Base-by-base conservation (phyloP, 2,797 vertebrate species). In the Chrysocyon brachyurus region DNA sequence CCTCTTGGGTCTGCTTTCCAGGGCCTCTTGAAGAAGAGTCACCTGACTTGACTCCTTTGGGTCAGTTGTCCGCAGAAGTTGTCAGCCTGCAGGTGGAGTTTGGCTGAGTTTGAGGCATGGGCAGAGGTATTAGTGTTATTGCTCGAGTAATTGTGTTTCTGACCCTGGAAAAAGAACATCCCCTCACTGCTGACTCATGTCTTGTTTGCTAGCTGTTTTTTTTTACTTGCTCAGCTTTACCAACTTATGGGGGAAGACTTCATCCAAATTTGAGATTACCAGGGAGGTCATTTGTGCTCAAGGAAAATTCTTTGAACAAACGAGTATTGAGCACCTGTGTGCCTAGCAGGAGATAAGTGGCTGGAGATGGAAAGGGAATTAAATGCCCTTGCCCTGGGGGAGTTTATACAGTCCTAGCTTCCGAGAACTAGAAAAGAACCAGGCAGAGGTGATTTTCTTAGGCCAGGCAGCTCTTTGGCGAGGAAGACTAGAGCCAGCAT, bases 231-330 rank as follows among this genome's bases (percentile, higher is more conserved):
- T 84, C 40, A 90, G 64, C 11, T 72, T 64, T 56, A 63, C n/a
- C 4, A 24, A 46, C 15, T 82, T 82, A 12, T 54, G 36, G 85
- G 89, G 77, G 63, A 90, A 63, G 33, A 87, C 66, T 86, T 40
- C 75, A 59, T 68, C 79, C 54, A 40, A 33, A 46, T 40, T 85
- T 21, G 75, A 91, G 40, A 59, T 64, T 11, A 21, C 19, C 49
- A 31, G 73, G 36, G 36, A 64, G 46, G 31, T 86, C 31, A 46
- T 86, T 85, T 94, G 79, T 85, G 64, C 89, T 86, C 4, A n/a
- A 75, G 61, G 68, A 61, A 77, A 33, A 70, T n/a, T 63, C 61
- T 9, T 26, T 46, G 33, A 33, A 36, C 46, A 57, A 49, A 68
- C 6, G 81, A 61, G 78, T 54, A n/a, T 26, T 12, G 31, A 66